Percentiles rank a stretch among this genome's conserved stretches.
These are phyloP conservation scores for Plodia interpunctella DNA, from an alignment of 1,140 invertebrate species.

Conservation along the genomic window DNA sequence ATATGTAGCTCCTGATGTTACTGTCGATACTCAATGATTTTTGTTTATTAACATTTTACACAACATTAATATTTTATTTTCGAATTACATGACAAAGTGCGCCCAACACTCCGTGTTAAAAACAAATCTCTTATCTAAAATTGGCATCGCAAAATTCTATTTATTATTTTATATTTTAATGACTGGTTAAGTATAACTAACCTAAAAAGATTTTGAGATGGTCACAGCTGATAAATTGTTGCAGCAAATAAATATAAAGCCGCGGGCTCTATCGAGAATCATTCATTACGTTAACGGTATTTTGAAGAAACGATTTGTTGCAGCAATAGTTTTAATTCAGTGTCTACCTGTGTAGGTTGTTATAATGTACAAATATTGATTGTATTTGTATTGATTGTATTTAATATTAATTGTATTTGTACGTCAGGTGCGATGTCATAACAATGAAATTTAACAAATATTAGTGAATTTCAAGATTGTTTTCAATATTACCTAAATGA, in stretches of 20 bases:
- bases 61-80: too few relatives aligned
- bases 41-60: too few relatives aligned
- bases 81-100: too few relatives aligned
- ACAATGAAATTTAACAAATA: too few relatives aligned
- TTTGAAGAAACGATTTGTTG: slow-evolving; percentile 8
- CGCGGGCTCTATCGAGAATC: slow-evolving; percentile 1
- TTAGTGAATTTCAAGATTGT: too few relatives aligned
- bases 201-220: slow-evolving; percentile 22
- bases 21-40: too few relatives aligned
- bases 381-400: background rate
- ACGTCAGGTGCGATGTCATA: too few relatives aligned
- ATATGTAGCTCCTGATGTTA: too few relatives aligned
- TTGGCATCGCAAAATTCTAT: background rate
- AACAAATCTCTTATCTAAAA: background rate
- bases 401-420: background rate
- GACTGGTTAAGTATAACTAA: background rate
- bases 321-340: slow-evolving; percentile 2
- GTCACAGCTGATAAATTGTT: slow-evolving; percentile 3
- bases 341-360: background rate
- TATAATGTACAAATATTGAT: background rate
- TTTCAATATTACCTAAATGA: too few relatives aligned
- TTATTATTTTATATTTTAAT: slow-evolving; percentile 11
- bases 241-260: background rate
- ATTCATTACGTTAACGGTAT: slow-evolving; percentile 7
- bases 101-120: background rate